These are phyloP conservation scores for Odontocerum albicorne DNA, from an alignment of 2,888 invertebrate species.

Conservation along the genomic window DNA sequence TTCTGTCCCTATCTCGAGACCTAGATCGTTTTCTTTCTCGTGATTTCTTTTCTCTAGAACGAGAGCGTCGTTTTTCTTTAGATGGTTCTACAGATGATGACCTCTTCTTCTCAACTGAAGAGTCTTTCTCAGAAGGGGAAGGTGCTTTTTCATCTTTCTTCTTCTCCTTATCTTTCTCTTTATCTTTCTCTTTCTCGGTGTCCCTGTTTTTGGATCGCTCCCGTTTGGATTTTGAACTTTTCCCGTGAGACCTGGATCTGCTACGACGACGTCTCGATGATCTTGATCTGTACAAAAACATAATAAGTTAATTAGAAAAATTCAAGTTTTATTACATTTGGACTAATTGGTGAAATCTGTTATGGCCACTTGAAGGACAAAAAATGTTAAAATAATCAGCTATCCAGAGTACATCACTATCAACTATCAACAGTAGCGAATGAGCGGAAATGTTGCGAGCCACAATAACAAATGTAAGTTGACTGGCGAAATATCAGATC, in stretches of 20 bases:
- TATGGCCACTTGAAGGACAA: no score
- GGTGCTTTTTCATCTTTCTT: slow-evolving; percentile 37
- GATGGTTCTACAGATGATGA: slow-evolving; percentile 25
- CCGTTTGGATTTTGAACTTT: slow-evolving; percentile 46
- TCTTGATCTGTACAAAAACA: slow-evolving; percentile 47
- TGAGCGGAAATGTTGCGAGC: no score
- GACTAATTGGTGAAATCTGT: no score
- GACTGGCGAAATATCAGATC: no score
- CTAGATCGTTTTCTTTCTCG: slow-evolving; percentile 55
- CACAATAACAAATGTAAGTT: no score
- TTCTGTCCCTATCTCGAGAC: slow-evolving; percentile 46
- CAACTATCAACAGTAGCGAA: no score
- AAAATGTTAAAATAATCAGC: no score
- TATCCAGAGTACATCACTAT: no score
- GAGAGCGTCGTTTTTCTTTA: slow-evolving; percentile 36
- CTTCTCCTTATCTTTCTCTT: slow-evolving; percentile 40
- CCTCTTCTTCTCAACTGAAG: slow-evolving; percentile 42
- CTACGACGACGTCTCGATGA: slow-evolving; percentile 63
- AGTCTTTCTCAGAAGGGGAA: slow-evolving; percentile 44
- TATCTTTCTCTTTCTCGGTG: slow-evolving; percentile 44
- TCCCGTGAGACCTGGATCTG: slow-evolving; percentile 46
- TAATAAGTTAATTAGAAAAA: slow-evolving; percentile 23
- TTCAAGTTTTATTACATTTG: no score
- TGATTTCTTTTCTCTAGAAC: no score
- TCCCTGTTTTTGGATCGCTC: slow-evolving; percentile 51